Evolutionary conservation across 2,797 vertebrate genomes (phyloP).

Genomic region (Xenops minutus): DNA sequence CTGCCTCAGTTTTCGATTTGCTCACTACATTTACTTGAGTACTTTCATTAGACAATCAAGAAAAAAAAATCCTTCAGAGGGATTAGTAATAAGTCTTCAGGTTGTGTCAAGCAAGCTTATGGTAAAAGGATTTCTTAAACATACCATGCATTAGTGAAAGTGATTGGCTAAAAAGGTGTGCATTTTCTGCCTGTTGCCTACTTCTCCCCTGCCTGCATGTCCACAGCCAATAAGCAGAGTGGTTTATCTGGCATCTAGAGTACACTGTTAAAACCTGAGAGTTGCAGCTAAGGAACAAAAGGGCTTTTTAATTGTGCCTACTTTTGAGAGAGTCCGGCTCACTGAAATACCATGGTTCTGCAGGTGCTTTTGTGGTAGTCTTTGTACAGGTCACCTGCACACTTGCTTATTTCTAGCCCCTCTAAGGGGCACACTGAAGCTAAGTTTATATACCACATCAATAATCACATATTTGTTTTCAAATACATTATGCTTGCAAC

Average conservation of each 20-base stretch:
- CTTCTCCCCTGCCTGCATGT: neutral
- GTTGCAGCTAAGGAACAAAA: neutral
- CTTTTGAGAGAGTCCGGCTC: neutral
- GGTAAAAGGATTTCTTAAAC: constrained; percentile 67
- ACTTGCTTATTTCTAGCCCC: neutral
- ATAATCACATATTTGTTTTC: neutral
- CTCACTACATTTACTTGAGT: neutral
- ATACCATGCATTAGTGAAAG: constrained; percentile 46
- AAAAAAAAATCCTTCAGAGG: constrained; percentile 19
- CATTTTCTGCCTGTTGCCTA: neutral
- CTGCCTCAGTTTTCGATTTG: neutral
- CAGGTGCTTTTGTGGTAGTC: neutral
- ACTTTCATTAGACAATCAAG: neutral
- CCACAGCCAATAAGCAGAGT: neutral
- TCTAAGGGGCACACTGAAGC: neutral
- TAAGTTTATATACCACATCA: neutral
- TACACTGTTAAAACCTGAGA: neutral
- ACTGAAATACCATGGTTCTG: neutral
- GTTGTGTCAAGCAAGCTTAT: constrained; percentile 55
- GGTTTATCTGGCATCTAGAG: neutral
- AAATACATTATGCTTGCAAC: neutral
- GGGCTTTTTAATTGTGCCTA: neutral
- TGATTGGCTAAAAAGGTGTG: neutral
- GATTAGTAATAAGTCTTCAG: constrained; percentile 52
- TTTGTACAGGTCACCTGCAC: neutral